Evolutionary conservation across 2,113 vertebrate genomes (phyloP).

Genomic region (Ameiurus melas): DNA sequence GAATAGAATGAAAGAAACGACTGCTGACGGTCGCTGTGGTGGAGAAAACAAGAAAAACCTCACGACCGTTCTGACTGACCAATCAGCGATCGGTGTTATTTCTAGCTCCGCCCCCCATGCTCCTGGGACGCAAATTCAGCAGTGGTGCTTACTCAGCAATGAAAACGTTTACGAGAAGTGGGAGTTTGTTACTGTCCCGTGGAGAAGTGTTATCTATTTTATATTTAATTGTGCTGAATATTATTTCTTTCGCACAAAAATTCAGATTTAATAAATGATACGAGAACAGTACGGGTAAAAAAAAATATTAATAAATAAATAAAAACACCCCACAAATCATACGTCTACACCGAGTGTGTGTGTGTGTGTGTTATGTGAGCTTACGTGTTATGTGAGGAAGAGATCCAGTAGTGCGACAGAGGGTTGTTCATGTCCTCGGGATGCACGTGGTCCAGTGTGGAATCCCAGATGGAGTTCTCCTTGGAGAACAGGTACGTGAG

Average conservation of each 20-base stretch:
- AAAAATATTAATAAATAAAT: too few relatives aligned
- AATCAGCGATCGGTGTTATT: not conserved
- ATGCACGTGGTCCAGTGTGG: constrained; percentile 81
- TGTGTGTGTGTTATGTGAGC: constrained; percentile 44
- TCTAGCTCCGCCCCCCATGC: not conserved
- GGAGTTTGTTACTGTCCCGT: not conserved
- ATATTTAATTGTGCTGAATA: not conserved
- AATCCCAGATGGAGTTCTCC: constrained; percentile 96
- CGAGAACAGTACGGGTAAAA: too few relatives aligned
- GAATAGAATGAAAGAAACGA: not conserved
- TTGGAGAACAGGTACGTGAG: constrained; percentile 98
- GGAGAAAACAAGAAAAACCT: not conserved
- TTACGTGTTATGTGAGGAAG: constrained; percentile 99
- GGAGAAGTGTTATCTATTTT: not conserved
- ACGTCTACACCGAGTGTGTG: too few relatives aligned
- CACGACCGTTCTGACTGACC: not conserved
- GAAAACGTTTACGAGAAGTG: not conserved
- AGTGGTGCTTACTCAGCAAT: not conserved
- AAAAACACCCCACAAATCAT: too few relatives aligned
- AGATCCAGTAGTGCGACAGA: constrained; percentile 99
- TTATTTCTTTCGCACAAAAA: too few relatives aligned
- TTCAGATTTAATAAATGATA: too few relatives aligned
- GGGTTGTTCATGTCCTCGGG: constrained; percentile 95
- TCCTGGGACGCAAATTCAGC: not conserved
- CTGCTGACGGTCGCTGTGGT: not conserved